A percentile compares a stretch with the other conserved stretches of the same genome.
phyloP scores from a whole-genome alignment of 2,113 vertebrate genomes.

The Zapornia atra region DNA sequence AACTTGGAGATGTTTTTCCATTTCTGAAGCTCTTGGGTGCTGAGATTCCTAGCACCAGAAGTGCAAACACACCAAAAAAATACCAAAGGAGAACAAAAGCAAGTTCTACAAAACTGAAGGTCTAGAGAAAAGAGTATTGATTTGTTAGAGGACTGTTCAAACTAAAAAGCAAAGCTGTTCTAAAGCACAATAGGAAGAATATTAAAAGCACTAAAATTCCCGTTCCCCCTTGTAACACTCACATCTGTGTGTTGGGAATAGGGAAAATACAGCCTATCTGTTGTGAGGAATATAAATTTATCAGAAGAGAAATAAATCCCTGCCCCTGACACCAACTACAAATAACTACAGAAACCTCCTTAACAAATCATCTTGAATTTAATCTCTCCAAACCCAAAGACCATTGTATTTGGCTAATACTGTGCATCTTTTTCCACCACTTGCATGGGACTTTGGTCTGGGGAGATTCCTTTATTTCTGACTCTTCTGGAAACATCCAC shows the following conservation, averaged over 20 bases:
- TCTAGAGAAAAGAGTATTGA: neutral
- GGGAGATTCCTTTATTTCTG: neutral
- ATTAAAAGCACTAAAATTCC: conserved; percentile 56
- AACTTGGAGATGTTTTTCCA: neutral
- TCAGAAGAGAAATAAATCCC: conserved; percentile 25
- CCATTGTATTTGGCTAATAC: neutral
- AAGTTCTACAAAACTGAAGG: neutral
- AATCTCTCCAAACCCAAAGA: conserved; percentile 29
- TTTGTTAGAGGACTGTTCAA: neutral
- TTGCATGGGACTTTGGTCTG: neutral
- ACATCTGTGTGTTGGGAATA: neutral
- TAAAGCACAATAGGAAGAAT: conserved; percentile 6
- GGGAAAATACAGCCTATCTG: neutral
- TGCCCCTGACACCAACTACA: conserved; percentile 23
- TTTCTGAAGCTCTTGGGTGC: neutral
- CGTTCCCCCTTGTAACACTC: neutral
- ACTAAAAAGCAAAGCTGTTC: neutral
- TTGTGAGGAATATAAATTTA: conserved; percentile 34
- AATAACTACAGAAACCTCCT: neutral
- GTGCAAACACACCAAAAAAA: neutral
- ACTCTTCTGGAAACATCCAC: neutral
- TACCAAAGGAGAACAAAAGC: neutral
- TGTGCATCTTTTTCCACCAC: neutral
- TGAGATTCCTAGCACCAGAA: neutral
- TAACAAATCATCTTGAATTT: conserved; percentile 45